Evolutionary conservation across 2,113 vertebrate genomes (phyloP).

Genomic region (western clawed frog (Xenopus tropicalis)): UCB_Xtro_10.0 CM004443.2:119136501-119137000

Average conservation of each 20-base stretch:
- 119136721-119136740: slow-evolving; percentile 59
- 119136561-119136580: background rate
- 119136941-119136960: slow-evolving; percentile 71
- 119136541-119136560: background rate
- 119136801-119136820: slow-evolving; percentile 56
- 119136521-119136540: slow-evolving; percentile 8
- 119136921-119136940: slow-evolving; percentile 92
- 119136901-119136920: slow-evolving; percentile 98
- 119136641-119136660: background rate
- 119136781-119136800: slow-evolving; percentile 53
- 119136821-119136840: slow-evolving; percentile 62
- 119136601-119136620: background rate
- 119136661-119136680: background rate
- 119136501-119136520: background rate
- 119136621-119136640: background rate
- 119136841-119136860: slow-evolving; percentile 96
- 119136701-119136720: slow-evolving; percentile 20
- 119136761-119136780: slow-evolving; percentile 50
- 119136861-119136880: slow-evolving; percentile 99
- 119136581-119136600: slow-evolving; percentile 5
- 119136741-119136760: slow-evolving; percentile 64
- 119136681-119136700: slow-evolving; percentile 8
- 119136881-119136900: slow-evolving; percentile 99
- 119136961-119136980: slow-evolving; percentile 58
- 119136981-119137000: background rate